Conservation (phyloP, 2,888 invertebrate genomes). For the Venusia cambrica region DNA sequence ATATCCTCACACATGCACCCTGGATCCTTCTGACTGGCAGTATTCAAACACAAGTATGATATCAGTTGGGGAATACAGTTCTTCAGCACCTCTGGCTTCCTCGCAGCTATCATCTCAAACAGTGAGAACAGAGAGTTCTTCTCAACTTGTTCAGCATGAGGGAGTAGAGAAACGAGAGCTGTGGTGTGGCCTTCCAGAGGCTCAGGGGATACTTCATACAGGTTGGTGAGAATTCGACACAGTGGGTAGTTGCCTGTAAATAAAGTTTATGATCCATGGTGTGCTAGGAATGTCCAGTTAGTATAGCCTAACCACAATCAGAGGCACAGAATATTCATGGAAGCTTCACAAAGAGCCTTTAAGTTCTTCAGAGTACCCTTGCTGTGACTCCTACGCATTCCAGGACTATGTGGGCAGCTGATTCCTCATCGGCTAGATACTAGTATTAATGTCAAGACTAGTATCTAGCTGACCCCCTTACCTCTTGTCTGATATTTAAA, state of each 20-base stretch:
- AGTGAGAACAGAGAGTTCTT: constrained; percentile 91
- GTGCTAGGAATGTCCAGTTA: too few species aligned
- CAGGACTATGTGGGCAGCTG: too few species aligned
- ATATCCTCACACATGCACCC: constrained; percentile 74
- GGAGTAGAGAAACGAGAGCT: constrained; percentile 89
- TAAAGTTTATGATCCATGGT: too few species aligned
- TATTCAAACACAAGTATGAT: constrained; percentile 83
- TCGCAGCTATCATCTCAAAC: constrained; percentile 90
- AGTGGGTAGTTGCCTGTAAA: constrained; percentile 91
- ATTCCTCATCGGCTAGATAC: too few species aligned
- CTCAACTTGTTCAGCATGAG: constrained; percentile 92
- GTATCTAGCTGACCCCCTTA: too few species aligned
- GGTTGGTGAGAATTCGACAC: constrained; percentile 92
- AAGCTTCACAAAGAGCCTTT: too few species aligned
- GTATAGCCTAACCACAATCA: too few species aligned
- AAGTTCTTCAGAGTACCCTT: too few species aligned
- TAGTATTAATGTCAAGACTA: too few species aligned
- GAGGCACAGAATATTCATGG: too few species aligned
- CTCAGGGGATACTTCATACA: constrained; percentile 93
- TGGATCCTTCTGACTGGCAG: constrained; percentile 57
- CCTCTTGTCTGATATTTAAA: too few species aligned
- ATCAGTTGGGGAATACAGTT: constrained; percentile 91
- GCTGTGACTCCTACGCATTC: too few species aligned
- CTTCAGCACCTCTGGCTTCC: constrained; percentile 89
- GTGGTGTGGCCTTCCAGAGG: constrained; percentile 92